These are phyloP conservation scores for Endomychus coccineus DNA, from an alignment of 2,888 invertebrate species.

Conservation along the genomic window DNA sequence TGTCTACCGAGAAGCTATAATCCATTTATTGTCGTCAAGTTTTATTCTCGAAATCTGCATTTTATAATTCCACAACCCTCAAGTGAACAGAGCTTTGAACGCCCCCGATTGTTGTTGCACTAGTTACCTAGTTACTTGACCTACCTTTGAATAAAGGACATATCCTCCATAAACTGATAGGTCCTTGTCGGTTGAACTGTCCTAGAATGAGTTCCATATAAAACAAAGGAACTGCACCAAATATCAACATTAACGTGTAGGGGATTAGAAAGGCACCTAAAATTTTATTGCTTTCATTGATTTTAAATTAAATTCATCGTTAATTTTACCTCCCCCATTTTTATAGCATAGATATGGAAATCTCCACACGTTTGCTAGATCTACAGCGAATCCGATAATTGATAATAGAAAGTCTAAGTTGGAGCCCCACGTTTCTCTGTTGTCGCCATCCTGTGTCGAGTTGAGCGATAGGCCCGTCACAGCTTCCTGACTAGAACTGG, in stretches of 20 bases:
- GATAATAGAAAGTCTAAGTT: slow-evolving; percentile 75
- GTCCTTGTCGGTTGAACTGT: slow-evolving; percentile 69
- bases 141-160: slow-evolving; percentile 76
- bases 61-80: too few relatives aligned
- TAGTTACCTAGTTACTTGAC: too few relatives aligned
- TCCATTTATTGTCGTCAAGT: too few relatives aligned
- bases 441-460: slow-evolving; percentile 43
- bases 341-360: slow-evolving; percentile 73
- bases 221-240: slow-evolving; percentile 69
- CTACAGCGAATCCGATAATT: slow-evolving; percentile 79
- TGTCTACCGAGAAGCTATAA: too few relatives aligned
- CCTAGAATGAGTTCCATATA: slow-evolving; percentile 74
- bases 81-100: too few relatives aligned
- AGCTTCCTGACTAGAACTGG: slow-evolving; percentile 40
- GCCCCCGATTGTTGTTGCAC: too few relatives aligned
- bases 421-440: slow-evolving; percentile 73
- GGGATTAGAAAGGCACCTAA: slow-evolving; percentile 70
- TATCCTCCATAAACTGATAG: slow-evolving; percentile 74
- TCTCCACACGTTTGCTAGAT: slow-evolving; percentile 80
- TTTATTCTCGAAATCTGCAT: too few relatives aligned
- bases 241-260: slow-evolving; percentile 66
- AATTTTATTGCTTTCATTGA: slow-evolving; percentile 20
- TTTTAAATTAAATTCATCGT: slow-evolving; percentile 8
- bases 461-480: slow-evolving; percentile 39
- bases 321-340: slow-evolving; percentile 61